phyloP scores from a whole-genome alignment of 2,888 invertebrate species.

The Chydorus sphaericus region DNA sequence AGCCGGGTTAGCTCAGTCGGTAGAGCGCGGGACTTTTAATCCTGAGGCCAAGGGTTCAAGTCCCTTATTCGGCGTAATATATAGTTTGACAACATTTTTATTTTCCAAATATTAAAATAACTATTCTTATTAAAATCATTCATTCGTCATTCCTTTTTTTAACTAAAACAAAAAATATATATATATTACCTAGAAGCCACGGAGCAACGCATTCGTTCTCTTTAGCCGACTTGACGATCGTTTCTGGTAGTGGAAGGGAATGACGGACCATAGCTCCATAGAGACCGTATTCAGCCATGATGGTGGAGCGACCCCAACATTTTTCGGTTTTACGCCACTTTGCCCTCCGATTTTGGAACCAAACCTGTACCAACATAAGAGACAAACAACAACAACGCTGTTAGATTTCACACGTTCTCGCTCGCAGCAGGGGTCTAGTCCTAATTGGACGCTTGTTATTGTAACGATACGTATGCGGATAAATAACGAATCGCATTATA shows the following conservation, averaged over 20 bases:
- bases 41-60: too few relatives aligned
- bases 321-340: constrained; percentile 99
- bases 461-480: too few relatives aligned
- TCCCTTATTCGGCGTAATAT: background rate
- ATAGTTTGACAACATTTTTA: background rate
- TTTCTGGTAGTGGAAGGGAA: constrained; percentile 93
- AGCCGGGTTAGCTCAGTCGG: too few relatives aligned
- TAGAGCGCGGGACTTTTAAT: too few relatives aligned
- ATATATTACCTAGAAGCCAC: constrained; percentile 81
- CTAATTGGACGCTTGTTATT: too few relatives aligned
- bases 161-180: constrained; percentile 25
- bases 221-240: constrained; percentile 93
- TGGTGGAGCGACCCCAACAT: constrained; percentile 97
- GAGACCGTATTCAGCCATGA: constrained; percentile 99
- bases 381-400: too few relatives aligned
- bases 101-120: background rate
- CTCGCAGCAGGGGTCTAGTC: too few relatives aligned
- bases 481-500: too few relatives aligned
- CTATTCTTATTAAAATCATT: background rate
- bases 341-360: constrained; percentile 97
- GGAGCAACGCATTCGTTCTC: constrained; percentile 95
- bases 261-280: constrained; percentile 99
- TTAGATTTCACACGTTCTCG: background rate
- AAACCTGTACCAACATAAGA: constrained; percentile 58
- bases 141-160: background rate